Percentiles rank a stretch among this genome's conserved stretches.
These are phyloP conservation scores for Thecocarcelia acutangulata DNA, from an alignment of 2,888 invertebrate species.

Conservation along the genomic window DNA sequence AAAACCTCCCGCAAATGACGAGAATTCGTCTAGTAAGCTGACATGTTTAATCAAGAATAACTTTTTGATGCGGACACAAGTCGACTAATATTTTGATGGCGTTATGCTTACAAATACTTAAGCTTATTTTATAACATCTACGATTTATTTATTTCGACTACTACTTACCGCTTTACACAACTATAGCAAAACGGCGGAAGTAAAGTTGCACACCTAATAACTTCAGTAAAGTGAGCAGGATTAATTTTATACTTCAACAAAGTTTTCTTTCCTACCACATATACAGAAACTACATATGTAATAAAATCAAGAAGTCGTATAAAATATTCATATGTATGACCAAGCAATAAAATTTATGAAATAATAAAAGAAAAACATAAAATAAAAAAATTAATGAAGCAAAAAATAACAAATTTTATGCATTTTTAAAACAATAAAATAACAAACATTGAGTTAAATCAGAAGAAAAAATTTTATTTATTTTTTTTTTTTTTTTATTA, in stretches of 20 bases:
- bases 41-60: too few relatives aligned
- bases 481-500: neutral
- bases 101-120: too few relatives aligned
- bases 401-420: slow-evolving; percentile 6
- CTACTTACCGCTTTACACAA: too few relatives aligned
- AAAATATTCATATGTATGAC: slow-evolving; percentile 17
- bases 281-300: neutral
- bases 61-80: too few relatives aligned
- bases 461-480: neutral
- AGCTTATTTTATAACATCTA: too few relatives aligned
- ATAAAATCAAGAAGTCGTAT: neutral
- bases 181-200: too few relatives aligned
- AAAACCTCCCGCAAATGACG: too few relatives aligned
- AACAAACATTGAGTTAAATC: slow-evolving; percentile 1
- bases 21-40: too few relatives aligned
- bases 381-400: slow-evolving; percentile 2
- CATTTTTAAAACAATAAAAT: slow-evolving; percentile 20
- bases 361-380: neutral
- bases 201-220: too few relatives aligned
- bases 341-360: slow-evolving; percentile 8
- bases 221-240: too few relatives aligned
- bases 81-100: too few relatives aligned
- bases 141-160: too few relatives aligned
- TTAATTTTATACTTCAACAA: neutral
- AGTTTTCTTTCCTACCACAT: neutral